Base-by-base conservation (phyloP, 1,140 invertebrate genomes). In the Polyergus mexicanus region DNA sequence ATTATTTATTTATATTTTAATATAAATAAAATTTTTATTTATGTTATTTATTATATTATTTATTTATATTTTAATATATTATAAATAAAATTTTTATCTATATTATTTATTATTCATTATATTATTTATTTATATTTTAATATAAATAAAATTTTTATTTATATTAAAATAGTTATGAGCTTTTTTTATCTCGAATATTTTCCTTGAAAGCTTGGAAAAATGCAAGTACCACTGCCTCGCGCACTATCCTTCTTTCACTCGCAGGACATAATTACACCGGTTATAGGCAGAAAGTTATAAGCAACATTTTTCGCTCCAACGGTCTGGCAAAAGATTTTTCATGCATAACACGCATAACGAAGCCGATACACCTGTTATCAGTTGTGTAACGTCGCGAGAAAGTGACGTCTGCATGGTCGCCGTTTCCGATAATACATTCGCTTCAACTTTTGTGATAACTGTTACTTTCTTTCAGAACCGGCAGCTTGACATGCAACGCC, bases 401-500 rank as follows among this genome's bases (percentile, higher is more conserved):
- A 58, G 71, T 25, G 68, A 75, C 41, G 62, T 80, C 22, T 63
- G 44, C 13, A 19, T 19, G n/a, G 35, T 41, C 13, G 19, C 32
- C 56, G 62, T 16, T 78, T 88, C 56, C 44, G 56, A 35, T 35
- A 56, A 56, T 69, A 13, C n/a, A 60, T 32, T 56, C 22, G 19
- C 44, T 32, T 28, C 25, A 10, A 16, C 54, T 41, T 10, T 19
- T n/a, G 13, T n/a, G 13, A 58, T 81, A 19, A 72, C 54, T 85
- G 56, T 91, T 90, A 68, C 75, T 89, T 72, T 93, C n/a, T 83
- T 94, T 47, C 91, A 96, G 95, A 58, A 92, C 96, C 3, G 95
- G 96, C 32, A 95, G 96, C 72, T 94, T 97, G 71, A 96, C 96
- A 41, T 98, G 98, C 93, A 96, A 96, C 63, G 91, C 96, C 38